Evolutionary conservation across 2,797 vertebrate genomes (phyloP).

Genomic region (Muscicapa striata): DNA sequence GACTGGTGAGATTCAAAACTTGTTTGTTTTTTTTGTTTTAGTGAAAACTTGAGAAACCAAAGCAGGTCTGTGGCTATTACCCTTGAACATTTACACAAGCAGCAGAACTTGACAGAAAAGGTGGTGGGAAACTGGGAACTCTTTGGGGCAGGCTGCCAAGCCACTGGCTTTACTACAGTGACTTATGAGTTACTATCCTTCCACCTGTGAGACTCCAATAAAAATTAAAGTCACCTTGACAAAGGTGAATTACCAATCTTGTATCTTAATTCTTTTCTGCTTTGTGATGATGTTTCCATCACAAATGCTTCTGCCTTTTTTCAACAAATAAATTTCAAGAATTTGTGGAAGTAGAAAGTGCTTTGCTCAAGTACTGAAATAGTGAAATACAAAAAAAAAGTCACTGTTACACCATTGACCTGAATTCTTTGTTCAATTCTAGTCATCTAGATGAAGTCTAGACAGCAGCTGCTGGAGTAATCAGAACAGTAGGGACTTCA

Average conservation of each 20-base stretch:
- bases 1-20: not conserved
- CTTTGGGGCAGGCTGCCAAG: not conserved
- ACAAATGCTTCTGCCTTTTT: not conserved
- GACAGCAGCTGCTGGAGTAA: not conserved
- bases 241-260: not conserved
- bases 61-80: not conserved
- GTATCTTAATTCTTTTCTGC: not conserved
- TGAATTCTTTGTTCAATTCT: not conserved
- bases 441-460: not conserved
- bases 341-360: not conserved
- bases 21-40: not conserved
- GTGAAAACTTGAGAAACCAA: not conserved
- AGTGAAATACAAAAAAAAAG: not conserved
- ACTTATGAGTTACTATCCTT: not conserved
- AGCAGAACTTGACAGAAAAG: accelerated
- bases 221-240: not conserved
- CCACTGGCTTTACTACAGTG: not conserved
- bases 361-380: not conserved
- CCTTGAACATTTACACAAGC: accelerated
- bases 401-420: not conserved
- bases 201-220: not conserved
- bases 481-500: not conserved
- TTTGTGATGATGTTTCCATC: not conserved
- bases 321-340: not conserved
- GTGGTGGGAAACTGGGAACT: not conserved